These are phyloP conservation scores for Heloderma charlesbogerti DNA, from an alignment of 2,113 vertebrate genomes.

Conservation along the genomic window DNA sequence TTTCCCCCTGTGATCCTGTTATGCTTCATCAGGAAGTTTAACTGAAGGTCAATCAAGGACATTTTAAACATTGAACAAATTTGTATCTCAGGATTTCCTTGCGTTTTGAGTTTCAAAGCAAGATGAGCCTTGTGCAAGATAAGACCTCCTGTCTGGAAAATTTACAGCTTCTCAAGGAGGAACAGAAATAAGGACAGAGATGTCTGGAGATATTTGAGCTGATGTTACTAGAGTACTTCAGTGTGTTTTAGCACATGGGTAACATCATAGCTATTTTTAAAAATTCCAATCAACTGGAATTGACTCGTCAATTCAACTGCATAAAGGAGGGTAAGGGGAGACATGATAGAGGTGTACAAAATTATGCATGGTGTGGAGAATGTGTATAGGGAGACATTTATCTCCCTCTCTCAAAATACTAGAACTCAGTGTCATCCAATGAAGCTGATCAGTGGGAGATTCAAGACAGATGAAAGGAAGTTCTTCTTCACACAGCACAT, in stretches of 20 bases:
- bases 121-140: background rate
- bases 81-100: background rate
- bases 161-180: background rate
- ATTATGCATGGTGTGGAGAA: no score
- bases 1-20: background rate
- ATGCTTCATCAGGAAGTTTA: background rate
- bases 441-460: no score
- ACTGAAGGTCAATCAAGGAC: background rate
- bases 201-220: background rate
- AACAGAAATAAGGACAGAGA: background rate
- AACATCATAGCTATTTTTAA: background rate
- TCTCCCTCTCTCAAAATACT: no score
- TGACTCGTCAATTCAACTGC: background rate
- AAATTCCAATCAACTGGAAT: no score
- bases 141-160: background rate
- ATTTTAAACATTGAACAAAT: background rate
- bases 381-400: no score
- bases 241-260: background rate
- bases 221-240: background rate
- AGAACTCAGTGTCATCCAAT: no score
- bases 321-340: no score
- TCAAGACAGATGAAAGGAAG: no score
- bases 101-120: background rate
- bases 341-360: no score
- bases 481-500: no score